Evolutionary conservation across 2,113 vertebrate genomes (phyloP).

Genomic region (Engraulis encrasicolus): DNA sequence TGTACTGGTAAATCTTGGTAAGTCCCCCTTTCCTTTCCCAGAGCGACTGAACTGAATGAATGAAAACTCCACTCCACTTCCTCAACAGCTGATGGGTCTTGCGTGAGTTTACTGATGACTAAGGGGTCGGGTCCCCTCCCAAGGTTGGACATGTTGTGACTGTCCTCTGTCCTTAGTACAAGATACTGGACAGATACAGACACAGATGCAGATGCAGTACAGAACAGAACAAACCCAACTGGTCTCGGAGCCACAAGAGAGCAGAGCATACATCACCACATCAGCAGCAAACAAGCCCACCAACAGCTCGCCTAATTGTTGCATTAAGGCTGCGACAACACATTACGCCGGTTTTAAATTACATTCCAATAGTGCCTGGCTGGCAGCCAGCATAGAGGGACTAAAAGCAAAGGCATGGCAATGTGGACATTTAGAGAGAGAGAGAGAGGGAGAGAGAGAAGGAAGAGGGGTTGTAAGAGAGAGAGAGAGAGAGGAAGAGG

Average conservation of each 20-base stretch:
- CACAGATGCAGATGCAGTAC: conserved; percentile 20
- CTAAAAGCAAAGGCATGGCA: conserved; percentile 27
- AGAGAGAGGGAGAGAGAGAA: not conserved
- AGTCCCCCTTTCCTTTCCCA: not conserved
- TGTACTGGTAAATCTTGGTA: not conserved
- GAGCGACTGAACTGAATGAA: conserved; percentile 2
- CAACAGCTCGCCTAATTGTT: conserved; percentile 65
- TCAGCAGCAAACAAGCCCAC: conserved; percentile 42
- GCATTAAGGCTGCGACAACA: conserved; percentile 67
- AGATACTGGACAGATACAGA: too few species aligned
- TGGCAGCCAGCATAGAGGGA: conserved; percentile 41
- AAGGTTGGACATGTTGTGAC: conserved; percentile 6
- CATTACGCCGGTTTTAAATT: conserved; percentile 69
- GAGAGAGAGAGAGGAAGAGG: not conserved
- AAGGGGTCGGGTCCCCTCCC: conserved; percentile 7
- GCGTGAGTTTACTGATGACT: conserved; percentile 3
- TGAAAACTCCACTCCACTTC: conserved; percentile 11
- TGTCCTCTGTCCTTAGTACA: too few species aligned
- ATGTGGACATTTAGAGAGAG: conserved; percentile 3
- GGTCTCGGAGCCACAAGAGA: too few species aligned
- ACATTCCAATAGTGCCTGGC: conserved; percentile 62
- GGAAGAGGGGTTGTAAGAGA: not conserved
- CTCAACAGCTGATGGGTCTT: not conserved
- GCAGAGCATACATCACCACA: too few species aligned
- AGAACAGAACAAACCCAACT: not conserved